A percentile compares a stretch with the other conserved stretches of the same genome.
These are phyloP conservation scores for Belonocnema kinseyi DNA, from an alignment of 1,140 invertebrate genomes.

Conservation along the genomic window DNA sequence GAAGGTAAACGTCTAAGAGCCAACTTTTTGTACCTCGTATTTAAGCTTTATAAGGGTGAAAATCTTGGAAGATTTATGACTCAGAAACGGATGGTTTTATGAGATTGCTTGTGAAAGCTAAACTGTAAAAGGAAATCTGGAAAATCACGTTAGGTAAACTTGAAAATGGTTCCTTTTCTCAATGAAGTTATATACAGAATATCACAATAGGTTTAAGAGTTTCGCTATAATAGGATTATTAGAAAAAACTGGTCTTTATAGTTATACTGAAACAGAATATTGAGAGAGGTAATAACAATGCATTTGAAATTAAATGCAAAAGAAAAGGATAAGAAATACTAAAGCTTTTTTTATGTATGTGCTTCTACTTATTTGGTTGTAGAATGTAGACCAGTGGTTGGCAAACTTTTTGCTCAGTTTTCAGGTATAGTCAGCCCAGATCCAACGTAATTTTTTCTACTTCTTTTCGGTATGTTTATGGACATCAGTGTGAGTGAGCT, in stretches of 20 bases:
- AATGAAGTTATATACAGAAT: too few relatives aligned
- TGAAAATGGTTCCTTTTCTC: not conserved
- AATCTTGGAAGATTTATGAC: constrained; percentile 20
- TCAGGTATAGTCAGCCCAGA: too few relatives aligned
- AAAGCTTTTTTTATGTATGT: too few relatives aligned
- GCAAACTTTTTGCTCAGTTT: too few relatives aligned
- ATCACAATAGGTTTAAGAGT: too few relatives aligned
- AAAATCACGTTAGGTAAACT: not conserved
- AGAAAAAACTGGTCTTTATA: not conserved
- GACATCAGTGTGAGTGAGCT: too few relatives aligned
- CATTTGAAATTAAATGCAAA: too few relatives aligned
- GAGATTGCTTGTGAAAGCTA: not conserved
- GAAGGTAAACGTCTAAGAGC: not conserved
- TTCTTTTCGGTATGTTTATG: too few relatives aligned
- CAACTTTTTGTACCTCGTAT: not conserved
- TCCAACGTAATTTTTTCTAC: too few relatives aligned
- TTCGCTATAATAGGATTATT: not conserved
- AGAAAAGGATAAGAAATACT: too few relatives aligned
- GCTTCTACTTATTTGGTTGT: too few relatives aligned
- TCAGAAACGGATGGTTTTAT: constrained; percentile 25
- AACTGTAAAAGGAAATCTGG: not conserved
- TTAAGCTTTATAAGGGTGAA: constrained; percentile 14
- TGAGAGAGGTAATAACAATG: not conserved
- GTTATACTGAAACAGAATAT: not conserved
- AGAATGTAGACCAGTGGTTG: too few relatives aligned